Evolutionary conservation across 2,797 vertebrate species (phyloP).

Genomic region (Gallinago nigripennis): DNA sequence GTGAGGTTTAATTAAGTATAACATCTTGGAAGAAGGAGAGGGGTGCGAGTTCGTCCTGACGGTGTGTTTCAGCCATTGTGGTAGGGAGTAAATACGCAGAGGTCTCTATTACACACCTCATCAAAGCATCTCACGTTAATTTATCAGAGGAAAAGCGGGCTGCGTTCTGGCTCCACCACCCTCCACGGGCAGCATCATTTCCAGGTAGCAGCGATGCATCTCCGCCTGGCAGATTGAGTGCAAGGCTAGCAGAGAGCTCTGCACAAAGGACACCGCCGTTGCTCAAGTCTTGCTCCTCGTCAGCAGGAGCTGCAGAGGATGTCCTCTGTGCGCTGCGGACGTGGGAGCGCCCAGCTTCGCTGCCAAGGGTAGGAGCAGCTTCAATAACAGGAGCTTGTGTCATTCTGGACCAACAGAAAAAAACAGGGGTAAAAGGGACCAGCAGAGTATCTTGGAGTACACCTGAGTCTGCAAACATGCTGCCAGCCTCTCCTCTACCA

Average conservation of each 20-base stretch:
- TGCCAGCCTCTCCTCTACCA: background rate
- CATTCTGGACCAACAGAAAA: background rate
- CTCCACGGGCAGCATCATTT: background rate
- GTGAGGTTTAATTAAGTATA: background rate
- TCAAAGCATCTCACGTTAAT: constrained; percentile 3
- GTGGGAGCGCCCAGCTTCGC: accelerated
- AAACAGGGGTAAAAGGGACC: background rate
- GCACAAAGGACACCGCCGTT: background rate
- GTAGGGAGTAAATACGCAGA: background rate
- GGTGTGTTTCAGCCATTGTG: background rate
- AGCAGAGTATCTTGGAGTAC: background rate
- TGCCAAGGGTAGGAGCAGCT: background rate
- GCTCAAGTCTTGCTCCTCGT: accelerated
- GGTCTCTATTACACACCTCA: constrained; percentile 33
- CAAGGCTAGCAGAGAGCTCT: background rate
- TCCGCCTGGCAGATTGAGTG: background rate
- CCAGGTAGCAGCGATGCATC: background rate
- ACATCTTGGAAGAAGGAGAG: accelerated
- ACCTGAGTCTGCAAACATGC: background rate
- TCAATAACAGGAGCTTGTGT: background rate
- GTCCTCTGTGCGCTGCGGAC: background rate
- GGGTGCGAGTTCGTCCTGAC: background rate
- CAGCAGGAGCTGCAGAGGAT: background rate
- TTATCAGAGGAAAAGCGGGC: background rate
- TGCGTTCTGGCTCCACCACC: background rate